A percentile compares a stretch with the other conserved stretches of the same genome.
phyloP scores from a whole-genome alignment of 92 coral and sea anemone species.

The Galaxea fascicularis region DNA sequence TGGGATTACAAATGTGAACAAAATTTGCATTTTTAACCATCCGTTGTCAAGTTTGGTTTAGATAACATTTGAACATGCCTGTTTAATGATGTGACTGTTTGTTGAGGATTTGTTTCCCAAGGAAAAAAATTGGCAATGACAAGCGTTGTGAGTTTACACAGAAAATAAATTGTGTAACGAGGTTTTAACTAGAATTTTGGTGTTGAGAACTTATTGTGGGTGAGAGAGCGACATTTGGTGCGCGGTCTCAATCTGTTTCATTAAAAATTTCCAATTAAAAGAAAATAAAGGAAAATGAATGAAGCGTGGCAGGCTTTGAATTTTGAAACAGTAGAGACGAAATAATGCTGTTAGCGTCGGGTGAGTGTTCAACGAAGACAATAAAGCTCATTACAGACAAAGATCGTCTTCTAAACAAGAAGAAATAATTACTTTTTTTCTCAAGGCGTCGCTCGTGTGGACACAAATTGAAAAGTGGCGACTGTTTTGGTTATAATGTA shows the following conservation, averaged over 20 bases:
- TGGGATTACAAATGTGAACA: slow-evolving; percentile 2
- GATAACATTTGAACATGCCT: slow-evolving; percentile 22
- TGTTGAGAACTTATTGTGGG: slow-evolving; percentile 11
- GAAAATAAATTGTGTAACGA: not conserved
- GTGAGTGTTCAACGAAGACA: slow-evolving; percentile 10
- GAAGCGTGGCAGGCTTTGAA: slow-evolving; percentile 37
- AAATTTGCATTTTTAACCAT: slow-evolving; percentile 41
- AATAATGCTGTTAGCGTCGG: slow-evolving; percentile 15
- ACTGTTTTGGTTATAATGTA: not conserved
- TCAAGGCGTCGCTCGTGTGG: slow-evolving; percentile 26
- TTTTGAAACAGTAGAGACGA: slow-evolving; percentile 18
- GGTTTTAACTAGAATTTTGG: not conserved
- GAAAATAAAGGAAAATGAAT: slow-evolving; percentile 22
- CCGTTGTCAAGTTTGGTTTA: slow-evolving; percentile 27
- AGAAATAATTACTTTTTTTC: slow-evolving; percentile 26
- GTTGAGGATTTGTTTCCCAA: not conserved
- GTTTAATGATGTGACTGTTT: slow-evolving; percentile 17
- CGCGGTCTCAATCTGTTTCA: slow-evolving; percentile 20
- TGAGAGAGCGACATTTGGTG: slow-evolving; percentile 50
- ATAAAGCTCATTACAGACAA: slow-evolving; percentile 38
- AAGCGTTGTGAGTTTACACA: not conserved
- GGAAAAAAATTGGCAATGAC: not conserved
- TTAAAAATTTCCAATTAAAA: slow-evolving; percentile 42
- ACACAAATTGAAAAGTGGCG: not conserved
- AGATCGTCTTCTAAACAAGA: slow-evolving; percentile 4